Conservation (phyloP, 2,888 invertebrate species). For the Emmelina monodactyla region DNA sequence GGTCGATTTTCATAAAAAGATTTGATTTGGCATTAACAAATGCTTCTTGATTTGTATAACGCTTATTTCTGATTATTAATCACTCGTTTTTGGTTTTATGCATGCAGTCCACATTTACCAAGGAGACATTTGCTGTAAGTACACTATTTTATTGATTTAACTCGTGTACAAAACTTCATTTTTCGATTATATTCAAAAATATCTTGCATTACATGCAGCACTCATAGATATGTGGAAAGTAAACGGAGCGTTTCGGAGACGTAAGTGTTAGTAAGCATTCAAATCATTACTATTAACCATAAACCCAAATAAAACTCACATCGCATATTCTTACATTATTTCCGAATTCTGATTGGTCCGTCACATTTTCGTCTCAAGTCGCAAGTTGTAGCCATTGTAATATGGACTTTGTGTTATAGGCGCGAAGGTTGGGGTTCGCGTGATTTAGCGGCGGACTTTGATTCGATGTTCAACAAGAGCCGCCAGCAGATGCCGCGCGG, state of each 20-base stretch:
- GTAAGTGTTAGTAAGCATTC: too few relatives aligned
- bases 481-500: conserved; percentile 73
- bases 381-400: too few relatives aligned
- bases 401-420: conserved; percentile 24
- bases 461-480: conserved; percentile 72
- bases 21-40: conserved; percentile 4
- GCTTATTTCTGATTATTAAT: background rate
- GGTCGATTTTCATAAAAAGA: too few relatives aligned
- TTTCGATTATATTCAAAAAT: background rate
- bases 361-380: too few relatives aligned
- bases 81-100: conserved; percentile 28
- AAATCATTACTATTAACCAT: too few relatives aligned
- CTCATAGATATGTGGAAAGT: conserved; percentile 54
- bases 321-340: too few relatives aligned
- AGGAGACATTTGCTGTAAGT: conserved; percentile 61
- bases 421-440: conserved; percentile 69
- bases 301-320: too few relatives aligned
- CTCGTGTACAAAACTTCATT: conserved; percentile 4
- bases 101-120: conserved; percentile 65
- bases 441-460: conserved; percentile 76
- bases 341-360: too few relatives aligned
- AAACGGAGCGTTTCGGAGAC: conserved; percentile 58
- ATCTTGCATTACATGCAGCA: conserved; percentile 40
- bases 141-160: conserved; percentile 21
- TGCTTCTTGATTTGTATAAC: conserved; percentile 3